Evolutionary conservation across 2,113 vertebrate genomes (phyloP), one percentile per base, ranked within the genome.

Genomic region (Ameiurus melas): DNA sequence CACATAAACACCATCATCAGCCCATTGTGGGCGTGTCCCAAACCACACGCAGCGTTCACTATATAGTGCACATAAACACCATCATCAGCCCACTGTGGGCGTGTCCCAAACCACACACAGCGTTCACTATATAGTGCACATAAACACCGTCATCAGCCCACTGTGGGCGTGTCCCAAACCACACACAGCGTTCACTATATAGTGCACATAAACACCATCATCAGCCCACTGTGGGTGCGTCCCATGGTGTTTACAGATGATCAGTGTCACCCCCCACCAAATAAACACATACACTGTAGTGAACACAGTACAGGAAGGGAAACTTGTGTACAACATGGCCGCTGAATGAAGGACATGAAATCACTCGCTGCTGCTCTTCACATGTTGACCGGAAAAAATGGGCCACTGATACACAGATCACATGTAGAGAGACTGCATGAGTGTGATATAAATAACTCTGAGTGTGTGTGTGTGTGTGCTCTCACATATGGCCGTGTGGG

Each of bases 401-500:
- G 87, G 79, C 89, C 77, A 53, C 86, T 66, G 87, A 83, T 86
- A 78, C 87, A 88, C 43, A 33, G 85, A 90, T 86, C 79, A 66
- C 87, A 90, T 88, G 84, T 86, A 86, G 87, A 75, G 85, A 80
- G 85, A 57, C 84, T 73, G 84, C 84, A 16, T 86, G 85, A 80
- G 73, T 83, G 82, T 66, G 81, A 84, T 88, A 88, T 64, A 84
- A 88, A 88, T 88, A 88, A 60, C 78, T 60, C 33, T 68, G 30
- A 30, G 53, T 57, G 85, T 79, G 73, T 62, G 57, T 79, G 85
- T 12, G 85, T 33, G 39, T 16, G 43, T 9, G 62, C 77, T 17
- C 30, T 78, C 83, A 75, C 89, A 90, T 90, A 90, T 90, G 87
- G 89, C 30, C 39, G 17, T 86, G 89, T 85, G 89, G 87, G 82